Evolutionary conservation across 2,113 vertebrate genomes (phyloP), one percentile per base, ranked within the genome.

Genomic region (Benitochromis conjunctus): DNA sequence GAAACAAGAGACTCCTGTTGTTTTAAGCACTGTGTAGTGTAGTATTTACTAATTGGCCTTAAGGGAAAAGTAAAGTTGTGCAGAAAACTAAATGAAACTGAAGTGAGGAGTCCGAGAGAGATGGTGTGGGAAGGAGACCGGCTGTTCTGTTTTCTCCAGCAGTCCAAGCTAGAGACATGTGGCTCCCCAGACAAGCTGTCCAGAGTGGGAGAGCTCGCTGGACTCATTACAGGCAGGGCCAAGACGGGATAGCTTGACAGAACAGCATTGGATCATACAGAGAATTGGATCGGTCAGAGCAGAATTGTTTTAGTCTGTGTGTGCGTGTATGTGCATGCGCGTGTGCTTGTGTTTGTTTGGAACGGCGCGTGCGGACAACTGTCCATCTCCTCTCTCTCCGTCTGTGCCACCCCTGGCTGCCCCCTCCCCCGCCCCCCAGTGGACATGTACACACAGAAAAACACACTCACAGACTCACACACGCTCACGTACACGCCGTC

Each of bases 71-170:
- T 90, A 89, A 95, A 93, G 88, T 94, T 92, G 91, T 84, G 84
- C 88, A 82, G 83, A 90, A 90, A 95, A 94, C 89, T 91, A 93
- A 94, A 94, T 90, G 91, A 91, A 93, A 93, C 90, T 92, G 89
- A 91, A 89, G 92, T 87, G 91, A 92, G 92, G 91, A 95, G 93
- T 94, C 84, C 74, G 92, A 93, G 93, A 92, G 93, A 93, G 93
- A 94, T 94, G 93, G 95, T 95, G 95, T 95, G 94, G 94, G 95
- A 93, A 94, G 94, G 90, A 95, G 94, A 94, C 95, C 94, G 95
- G 94, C 94, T 94, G 94, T 95, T 96, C 94, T 87, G 92, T 94
- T 94, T 93, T 95, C 94, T 94, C 93, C 94, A 94, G 94, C 93
- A 92, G 94, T 95, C 95, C 94, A 96, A 95, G 93, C 90, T 82